Evolutionary conservation across 2,797 vertebrate species (phyloP).

Genomic region (Jordanella pulchra): DNA sequence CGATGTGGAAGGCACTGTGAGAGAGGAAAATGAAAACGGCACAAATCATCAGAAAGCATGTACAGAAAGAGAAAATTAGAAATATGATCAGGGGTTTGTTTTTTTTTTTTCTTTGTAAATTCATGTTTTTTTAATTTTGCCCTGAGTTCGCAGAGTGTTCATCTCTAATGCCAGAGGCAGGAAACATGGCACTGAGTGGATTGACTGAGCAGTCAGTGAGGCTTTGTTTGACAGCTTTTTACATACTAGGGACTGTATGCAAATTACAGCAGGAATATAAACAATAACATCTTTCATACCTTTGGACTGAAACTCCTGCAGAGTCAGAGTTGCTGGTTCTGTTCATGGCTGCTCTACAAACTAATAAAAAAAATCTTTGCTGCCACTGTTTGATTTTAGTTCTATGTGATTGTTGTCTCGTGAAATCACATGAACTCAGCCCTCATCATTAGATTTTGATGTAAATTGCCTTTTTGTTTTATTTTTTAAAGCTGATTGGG

Average conservation of each 20-base stretch:
- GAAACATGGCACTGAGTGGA: no score
- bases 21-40: background rate
- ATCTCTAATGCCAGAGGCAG: no score
- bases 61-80: background rate
- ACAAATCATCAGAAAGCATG: constrained; percentile 4
- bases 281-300: no score
- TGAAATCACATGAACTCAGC: background rate
- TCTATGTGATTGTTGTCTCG: background rate
- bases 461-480: background rate
- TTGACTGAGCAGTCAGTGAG: no score
- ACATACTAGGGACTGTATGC: constrained; percentile 24
- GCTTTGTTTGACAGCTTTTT: background rate
- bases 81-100: background rate
- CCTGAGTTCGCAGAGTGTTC: background rate
- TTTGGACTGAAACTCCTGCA: no score
- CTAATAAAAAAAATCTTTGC: background rate
- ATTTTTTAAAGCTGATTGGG: background rate
- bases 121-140: background rate
- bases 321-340: background rate
- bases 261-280: constrained; percentile 1
- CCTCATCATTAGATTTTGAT: background rate
- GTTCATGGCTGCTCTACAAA: background rate
- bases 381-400: background rate
- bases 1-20: constrained; percentile 48
- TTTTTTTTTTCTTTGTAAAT: background rate